Evolutionary conservation across 2,797 vertebrate genomes (phyloP), one percentile per base, ranked within the genome.

Genomic region (Hyperoplus immaculatus): DNA sequence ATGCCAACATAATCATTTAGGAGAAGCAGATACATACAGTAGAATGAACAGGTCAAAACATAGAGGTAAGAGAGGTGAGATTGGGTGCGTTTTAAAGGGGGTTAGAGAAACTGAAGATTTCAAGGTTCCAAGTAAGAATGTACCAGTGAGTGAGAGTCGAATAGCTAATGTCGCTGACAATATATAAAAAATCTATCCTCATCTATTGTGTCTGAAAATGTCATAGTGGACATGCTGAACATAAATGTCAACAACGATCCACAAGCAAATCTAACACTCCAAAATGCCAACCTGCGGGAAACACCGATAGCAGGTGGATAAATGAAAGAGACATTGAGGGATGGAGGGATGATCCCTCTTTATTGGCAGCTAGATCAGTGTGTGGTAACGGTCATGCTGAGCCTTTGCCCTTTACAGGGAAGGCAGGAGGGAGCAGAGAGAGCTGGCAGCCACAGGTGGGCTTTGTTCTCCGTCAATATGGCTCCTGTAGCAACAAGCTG

Each of bases 331-430:
- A 29, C 29, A 29, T 29, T 29, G 57, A 42, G 41, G 16, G 21
- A 43, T 13, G 59, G 42, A 1, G 16, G 29, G 53, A 46, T 72
- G 71, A 29, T 38, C 6, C 56, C 36, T 71, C 36, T 61, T 42
- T 88, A 94, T 69, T 90, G 93, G 81, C 94, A 90, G 87, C 57
- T 58, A 29, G 63, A 84, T 65, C 83, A 15, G 72, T n/a, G 68
- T 90, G 90, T 80, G 67, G 38, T 45, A 13, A 80, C 72, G 84
- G 80, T 85, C 92, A 68, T 69, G 88, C 93, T 89, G 94, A 39
- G 93, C 45, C 64, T 78, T 50, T 93, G 92, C 87, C 93, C 92
- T 94, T 94, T 87, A 90, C 65, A 45, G 59, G 81, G 69, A 75
- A 73, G 66, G 85, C 76, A 76, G 88, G 85, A 82, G 89, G 83